Conservation (phyloP, 2,797 vertebrate species). For the Spondyliosoma cantharus region DNA sequence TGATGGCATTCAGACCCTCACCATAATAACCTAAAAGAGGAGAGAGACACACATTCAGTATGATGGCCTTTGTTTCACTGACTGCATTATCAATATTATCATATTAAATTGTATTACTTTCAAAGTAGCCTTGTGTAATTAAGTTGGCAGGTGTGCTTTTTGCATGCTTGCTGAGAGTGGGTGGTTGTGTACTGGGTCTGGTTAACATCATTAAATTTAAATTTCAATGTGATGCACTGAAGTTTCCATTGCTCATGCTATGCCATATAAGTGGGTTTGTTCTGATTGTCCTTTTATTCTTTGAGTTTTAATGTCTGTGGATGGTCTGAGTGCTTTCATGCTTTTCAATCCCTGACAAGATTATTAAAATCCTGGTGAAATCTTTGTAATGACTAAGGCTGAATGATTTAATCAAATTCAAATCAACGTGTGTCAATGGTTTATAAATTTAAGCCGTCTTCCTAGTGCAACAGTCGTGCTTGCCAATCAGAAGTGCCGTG, state of each 20-base stretch:
- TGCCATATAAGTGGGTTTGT: neutral
- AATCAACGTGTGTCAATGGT: too few relatives aligned
- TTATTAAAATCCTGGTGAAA: neutral
- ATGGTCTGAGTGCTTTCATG: neutral
- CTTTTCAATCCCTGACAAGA: neutral
- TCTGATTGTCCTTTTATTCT: neutral
- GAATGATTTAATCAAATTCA: too few relatives aligned
- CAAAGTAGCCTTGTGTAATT: neutral
- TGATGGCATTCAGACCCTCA: conserved; percentile 95
- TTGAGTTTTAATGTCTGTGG: neutral
- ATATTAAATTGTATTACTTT: neutral
- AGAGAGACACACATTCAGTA: conserved; percentile 5
- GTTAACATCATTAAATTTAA: neutral
- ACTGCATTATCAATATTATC: neutral
- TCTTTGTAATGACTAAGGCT: too few relatives aligned
- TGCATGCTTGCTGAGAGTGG: neutral
- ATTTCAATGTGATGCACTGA: neutral
- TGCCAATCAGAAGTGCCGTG: too few relatives aligned
- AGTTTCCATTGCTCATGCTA: neutral
- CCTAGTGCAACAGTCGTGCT: too few relatives aligned
- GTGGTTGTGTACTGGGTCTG: neutral
- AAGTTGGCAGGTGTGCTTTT: neutral
- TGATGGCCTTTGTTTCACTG: neutral
- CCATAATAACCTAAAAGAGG: conserved; percentile 91
- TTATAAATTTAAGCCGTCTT: too few relatives aligned